Evolutionary conservation across 2,797 vertebrate genomes (phyloP), one percentile per base, ranked within the genome.

Genomic region (Phoebastria nigripes): DNA sequence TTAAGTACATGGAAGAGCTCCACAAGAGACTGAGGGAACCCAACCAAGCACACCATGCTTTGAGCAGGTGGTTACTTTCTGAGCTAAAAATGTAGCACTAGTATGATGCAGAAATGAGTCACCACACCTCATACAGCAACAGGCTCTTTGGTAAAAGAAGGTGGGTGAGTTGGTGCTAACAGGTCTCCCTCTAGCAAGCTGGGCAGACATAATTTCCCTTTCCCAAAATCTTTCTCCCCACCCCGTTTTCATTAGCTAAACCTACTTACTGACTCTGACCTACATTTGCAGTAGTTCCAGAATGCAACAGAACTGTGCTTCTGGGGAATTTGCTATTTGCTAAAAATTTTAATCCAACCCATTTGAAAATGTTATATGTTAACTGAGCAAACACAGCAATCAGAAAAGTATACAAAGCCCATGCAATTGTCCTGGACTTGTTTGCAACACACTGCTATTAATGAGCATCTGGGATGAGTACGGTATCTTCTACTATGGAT

Each of bases 381-480:
- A 88, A 71, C 82, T 88, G 84, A 96, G 91, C 90, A 95, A 96
- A 94, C 93, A 79, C n/a, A 61, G 87, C 74, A 37, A 96, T 46
- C 49, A 19, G 88, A 72, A 89, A 72, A 94, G 79, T 14, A 85
- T 5, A 94, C 82, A 88, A 93, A 93, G 22, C 65, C 73, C 74
- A 59, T 94, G 59, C 47, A 37, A 76, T 89, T 95, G 70, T 93
- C 90, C 90, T 90, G 84, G 44, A 92, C 73, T 54, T 96, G 91
- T 94, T 94, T 82, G 85, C 52, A 85, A 93, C 89, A 89, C 41
- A 42, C 91, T 96, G 70, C 94, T 95, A 92, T 97, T 97, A 96
- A 93, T 92, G 89, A 97, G 66, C 87, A 97, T 95, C 70, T 97
- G 89, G 70, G 93, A 95, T 31, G 89, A 97, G 84, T 63, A 51